Evolutionary conservation across 1,140 invertebrate genomes (phyloP).

Genomic region (Trichomalopsis sarcophagae): DNA sequence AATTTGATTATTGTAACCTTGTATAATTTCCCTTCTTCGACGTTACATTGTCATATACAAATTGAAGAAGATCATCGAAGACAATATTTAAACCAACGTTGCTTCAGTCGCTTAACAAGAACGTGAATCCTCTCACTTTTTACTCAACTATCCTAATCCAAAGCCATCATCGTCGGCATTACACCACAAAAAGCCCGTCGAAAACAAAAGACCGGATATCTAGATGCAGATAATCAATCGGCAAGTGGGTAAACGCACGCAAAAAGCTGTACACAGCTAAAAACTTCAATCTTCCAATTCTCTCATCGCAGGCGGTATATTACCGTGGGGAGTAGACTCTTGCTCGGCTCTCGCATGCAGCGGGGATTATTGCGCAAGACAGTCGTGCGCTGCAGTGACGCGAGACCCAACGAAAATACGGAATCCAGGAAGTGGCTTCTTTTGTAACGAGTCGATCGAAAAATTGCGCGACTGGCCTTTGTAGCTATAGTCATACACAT

Average conservation of each 20-base stretch:
- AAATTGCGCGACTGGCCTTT: conserved; percentile 25
- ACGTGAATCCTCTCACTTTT: too few species aligned
- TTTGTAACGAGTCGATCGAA: conserved; percentile 31
- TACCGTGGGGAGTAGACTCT: conserved; percentile 4
- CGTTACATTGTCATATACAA: not conserved
- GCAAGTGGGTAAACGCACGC: not conserved
- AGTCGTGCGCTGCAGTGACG: not conserved
- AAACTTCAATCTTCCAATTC: conserved; percentile 4
- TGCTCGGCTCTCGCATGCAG: not conserved
- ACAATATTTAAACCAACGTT: too few species aligned
- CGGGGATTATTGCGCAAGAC: not conserved
- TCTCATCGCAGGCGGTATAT: not conserved
- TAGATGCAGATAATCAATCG: not conserved
- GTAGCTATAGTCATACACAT: not conserved
- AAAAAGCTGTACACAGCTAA: not conserved
- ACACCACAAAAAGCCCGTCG: not conserved
- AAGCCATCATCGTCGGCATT: not conserved
- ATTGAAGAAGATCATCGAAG: too few species aligned
- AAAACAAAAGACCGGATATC: not conserved
- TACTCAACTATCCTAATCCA: too few species aligned
- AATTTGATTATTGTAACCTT: not conserved
- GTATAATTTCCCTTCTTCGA: not conserved
- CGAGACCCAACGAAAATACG: not conserved
- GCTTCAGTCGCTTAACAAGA: not conserved
- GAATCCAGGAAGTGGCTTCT: not conserved